These are phyloP conservation scores for Dolomedes plantarius DNA, from an alignment of 2,888 invertebrate species.

Conservation along the genomic window DNA sequence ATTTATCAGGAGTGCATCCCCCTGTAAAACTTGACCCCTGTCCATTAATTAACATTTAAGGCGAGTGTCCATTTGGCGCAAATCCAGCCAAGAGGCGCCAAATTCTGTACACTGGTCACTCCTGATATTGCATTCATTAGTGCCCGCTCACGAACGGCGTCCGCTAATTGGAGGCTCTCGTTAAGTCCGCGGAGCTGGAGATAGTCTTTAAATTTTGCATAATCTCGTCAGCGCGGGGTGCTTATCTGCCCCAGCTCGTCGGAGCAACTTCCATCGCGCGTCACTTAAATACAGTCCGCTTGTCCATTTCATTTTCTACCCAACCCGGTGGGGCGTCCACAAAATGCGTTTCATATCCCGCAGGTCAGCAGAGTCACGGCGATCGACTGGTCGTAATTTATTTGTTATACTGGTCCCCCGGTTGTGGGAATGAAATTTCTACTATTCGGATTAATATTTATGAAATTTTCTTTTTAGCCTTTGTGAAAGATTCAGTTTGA, in stretches of 20 bases:
- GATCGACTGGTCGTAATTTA: too few relatives aligned
- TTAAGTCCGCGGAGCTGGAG: slow-evolving; percentile 38
- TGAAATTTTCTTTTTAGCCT: too few relatives aligned
- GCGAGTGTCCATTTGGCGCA: slow-evolving; percentile 39
- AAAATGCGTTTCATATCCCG: neutral
- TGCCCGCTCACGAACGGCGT: slow-evolving; percentile 36
- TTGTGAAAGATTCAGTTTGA: too few relatives aligned
- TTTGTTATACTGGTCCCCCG: too few relatives aligned
- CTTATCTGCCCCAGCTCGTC: slow-evolving; percentile 42
- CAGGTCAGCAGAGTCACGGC: too few relatives aligned
- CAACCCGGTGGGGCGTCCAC: neutral
- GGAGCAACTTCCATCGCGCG: slow-evolving; percentile 54
- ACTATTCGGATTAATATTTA: too few relatives aligned
- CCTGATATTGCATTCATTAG: slow-evolving; percentile 67
- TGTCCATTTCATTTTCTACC: slow-evolving; percentile 55
- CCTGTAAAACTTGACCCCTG: slow-evolving; percentile 64
- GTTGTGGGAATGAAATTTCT: too few relatives aligned
- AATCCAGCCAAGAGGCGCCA: slow-evolving; percentile 49
- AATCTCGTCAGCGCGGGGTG: slow-evolving; percentile 49
- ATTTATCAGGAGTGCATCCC: slow-evolving; percentile 47
- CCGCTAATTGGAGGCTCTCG: slow-evolving; percentile 64
- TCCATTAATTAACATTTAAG: slow-evolving; percentile 63
- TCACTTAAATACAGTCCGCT: slow-evolving; percentile 38
- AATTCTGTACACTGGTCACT: slow-evolving; percentile 55
- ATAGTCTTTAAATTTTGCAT: slow-evolving; percentile 65